Conservation (phyloP, 2,113 vertebrate genomes). For the Leucoraja erinaceus region DNA sequence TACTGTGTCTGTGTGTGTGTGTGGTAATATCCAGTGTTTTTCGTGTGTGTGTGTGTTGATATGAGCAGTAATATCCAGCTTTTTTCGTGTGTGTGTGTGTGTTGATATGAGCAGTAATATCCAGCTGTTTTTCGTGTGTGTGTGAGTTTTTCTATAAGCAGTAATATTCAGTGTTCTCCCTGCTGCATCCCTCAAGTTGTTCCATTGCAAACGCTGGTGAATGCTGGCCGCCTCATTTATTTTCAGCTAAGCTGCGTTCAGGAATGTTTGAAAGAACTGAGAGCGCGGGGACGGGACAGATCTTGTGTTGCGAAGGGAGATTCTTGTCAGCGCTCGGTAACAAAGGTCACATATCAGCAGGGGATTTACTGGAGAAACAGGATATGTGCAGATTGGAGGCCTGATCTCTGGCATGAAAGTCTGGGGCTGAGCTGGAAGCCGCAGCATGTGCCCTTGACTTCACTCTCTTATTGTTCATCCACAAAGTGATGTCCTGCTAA, state of each 20-base stretch:
- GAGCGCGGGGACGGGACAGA: neutral
- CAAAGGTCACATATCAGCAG: conserved; percentile 26
- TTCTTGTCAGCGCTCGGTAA: neutral
- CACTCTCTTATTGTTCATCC: neutral
- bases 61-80: neutral
- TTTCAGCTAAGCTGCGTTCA: neutral
- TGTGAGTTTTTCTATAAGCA: neutral
- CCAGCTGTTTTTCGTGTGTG: too few species aligned
- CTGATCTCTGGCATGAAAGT: conserved; percentile 52
- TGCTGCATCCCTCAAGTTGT: too few species aligned
- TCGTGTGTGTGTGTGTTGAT: neutral
- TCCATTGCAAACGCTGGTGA: neutral
- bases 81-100: too few species aligned
- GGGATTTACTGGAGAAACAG: conserved; percentile 43
- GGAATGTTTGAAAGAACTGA: neutral
- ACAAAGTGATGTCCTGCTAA: neutral
- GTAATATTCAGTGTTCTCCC: neutral
- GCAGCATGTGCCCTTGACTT: conserved; percentile 4
- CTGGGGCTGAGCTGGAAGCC: conserved; percentile 40
- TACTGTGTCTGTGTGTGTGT: neutral
- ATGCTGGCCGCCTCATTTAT: neutral
- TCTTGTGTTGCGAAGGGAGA: neutral
- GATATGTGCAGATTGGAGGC: conserved; percentile 47
- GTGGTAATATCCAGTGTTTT: too few species aligned
- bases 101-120: too few species aligned